Base-by-base conservation (phyloP, 2,113 vertebrate genomes). In the Galemys pyrenaicus region DNA sequence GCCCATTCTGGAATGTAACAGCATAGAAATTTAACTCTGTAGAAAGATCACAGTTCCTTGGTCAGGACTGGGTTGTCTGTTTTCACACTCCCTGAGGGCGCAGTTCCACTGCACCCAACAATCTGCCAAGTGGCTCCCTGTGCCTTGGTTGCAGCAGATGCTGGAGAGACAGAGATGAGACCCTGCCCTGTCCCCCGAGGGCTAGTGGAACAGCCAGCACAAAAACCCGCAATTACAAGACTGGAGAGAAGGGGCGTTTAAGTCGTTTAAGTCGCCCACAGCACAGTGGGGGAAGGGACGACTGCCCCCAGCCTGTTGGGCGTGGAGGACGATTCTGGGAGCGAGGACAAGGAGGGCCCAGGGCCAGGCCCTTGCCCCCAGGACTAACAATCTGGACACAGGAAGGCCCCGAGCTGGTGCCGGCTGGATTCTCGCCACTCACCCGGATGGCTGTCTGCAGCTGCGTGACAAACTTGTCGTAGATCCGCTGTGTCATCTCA, bases 401-500 rank as follows among this genome's bases (percentile, higher is more conserved):
- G 54, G 46, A 15, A 24, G 54, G 46, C 11, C 17, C 80, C 9
- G 28, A 64, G 68, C 11, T 49, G 28, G 44, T 7, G 35, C 28
- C 83, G 28, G 39, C n/a, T 1, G 56, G 37, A 24, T 64, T 70
- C 73, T 74, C 6, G 32, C 54, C 73, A 89, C 70, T 98, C 87
- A 99, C 99, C 99, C 98, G 97, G 70, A 99, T 94, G 6, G 98
- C 98, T 0, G 73, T 89, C 93, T 98, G 98, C 32, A 99, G 74
- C 93, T 99, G 98, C 41, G 97, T 94, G n/a, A 99, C 75, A 75
- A 99, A 99, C 97, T 99, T 99, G 35, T 99, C 98, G 44, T 99
- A 98, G 87, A 99, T 98, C 79, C 96, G 97, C 92, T 98, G 97
- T 10, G 98, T 99, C 97, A 98, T 87, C 96, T 98, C 98, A 2